Evolutionary conservation across 2,113 vertebrate genomes (phyloP).

Genomic region (Aspiorhynchus laticeps): DNA sequence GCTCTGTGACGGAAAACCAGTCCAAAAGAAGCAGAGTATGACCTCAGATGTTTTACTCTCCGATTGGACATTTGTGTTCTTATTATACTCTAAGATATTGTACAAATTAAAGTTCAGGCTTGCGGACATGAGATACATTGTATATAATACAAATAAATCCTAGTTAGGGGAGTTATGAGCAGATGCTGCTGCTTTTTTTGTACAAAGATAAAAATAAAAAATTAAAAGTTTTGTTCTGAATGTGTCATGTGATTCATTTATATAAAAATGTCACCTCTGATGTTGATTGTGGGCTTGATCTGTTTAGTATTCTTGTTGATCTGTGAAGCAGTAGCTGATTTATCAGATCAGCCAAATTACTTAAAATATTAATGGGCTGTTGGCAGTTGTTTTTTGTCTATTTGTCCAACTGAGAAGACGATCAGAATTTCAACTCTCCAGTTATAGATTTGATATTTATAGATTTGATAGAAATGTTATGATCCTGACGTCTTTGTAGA

Average conservation of each 20-base stretch:
- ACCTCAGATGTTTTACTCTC: not conserved
- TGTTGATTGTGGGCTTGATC: not conserved
- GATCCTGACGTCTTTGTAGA: too few relatives aligned
- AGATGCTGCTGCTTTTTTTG: not conserved
- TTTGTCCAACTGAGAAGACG: too few relatives aligned
- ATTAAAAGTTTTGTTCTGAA: not conserved
- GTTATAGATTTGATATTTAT: too few relatives aligned
- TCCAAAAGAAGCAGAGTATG: constrained; percentile 81
- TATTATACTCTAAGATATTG: not conserved
- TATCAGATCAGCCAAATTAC: too few relatives aligned
- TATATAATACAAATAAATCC: not conserved
- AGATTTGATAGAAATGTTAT: too few relatives aligned
- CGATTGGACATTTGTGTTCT: not conserved
- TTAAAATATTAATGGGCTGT: too few relatives aligned
- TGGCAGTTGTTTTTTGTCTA: too few relatives aligned
- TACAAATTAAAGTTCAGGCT: not conserved
- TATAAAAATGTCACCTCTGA: not conserved
- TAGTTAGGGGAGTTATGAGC: not conserved
- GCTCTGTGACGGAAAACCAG: constrained; percentile 64
- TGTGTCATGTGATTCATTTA: not conserved
- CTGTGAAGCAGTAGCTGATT: not conserved
- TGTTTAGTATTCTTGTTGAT: not conserved
- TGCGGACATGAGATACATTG: not conserved
- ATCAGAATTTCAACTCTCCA: too few relatives aligned
- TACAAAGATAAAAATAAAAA: not conserved